Base-by-base conservation (phyloP, 1,140 invertebrate species). In the Parasteatoda tepidariorum region DNA sequence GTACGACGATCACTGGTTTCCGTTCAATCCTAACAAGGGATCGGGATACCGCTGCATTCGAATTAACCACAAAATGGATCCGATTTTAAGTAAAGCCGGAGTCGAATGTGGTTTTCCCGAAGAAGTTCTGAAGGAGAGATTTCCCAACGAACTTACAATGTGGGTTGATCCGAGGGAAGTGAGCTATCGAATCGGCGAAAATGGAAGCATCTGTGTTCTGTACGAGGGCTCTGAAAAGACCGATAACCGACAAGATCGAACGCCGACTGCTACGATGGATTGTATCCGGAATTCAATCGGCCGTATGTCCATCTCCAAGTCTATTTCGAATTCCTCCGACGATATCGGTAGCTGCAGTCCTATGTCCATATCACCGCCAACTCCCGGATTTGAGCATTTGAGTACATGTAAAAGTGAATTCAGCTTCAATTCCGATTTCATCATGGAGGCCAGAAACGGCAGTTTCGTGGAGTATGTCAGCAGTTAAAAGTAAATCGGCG, bases 101-200 rank as follows among this genome's bases (percentile, higher is more conserved):
- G 89, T 88, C 54, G 89, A 90, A 62, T 90, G 91, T 79, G 92
- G 92, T 34, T 85, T 93, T 2, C 85, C 90, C 61, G 85, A 87
- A 26, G 88, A 89, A 1, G 87, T 88, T 2, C 87, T 92, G n/a
- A 89, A 90, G 81, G 89, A 87, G 26, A 84, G 92, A n/a, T 92
- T 93, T 54, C 93, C 93, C 0, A 89, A 88, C 75, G 92, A 93
- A 88, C 89, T 93, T 0, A 93, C 93, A 3, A 91, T 93, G 90
- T 93, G 93, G 93, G 92, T 93, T 83, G 93, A 93, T 86, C 93
- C 93, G 3, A 87, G 88, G 61, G 92, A 93, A 84, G 93, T 93
- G 2, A 92, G 91, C 0, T 93, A 93, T 86, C 88, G 93, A 55
- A 93, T 93, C 85, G 92, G 93, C 11, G 93, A 93, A 87, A 92